Conservation (phyloP, 2,888 invertebrate species). For the Aromia moschata region DNA sequence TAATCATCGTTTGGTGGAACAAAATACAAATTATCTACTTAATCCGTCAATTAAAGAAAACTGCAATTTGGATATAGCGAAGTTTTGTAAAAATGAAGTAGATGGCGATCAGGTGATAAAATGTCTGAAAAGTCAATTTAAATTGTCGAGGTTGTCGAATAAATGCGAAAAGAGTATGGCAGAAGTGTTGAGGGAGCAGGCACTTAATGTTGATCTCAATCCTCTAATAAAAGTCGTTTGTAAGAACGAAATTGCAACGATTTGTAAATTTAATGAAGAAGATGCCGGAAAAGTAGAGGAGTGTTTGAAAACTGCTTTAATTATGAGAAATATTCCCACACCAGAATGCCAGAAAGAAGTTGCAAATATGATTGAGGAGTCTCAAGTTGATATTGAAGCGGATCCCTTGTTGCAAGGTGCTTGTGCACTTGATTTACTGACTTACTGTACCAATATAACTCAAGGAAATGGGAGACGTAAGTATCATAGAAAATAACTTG, state of each 20-base stretch:
- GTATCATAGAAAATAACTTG: slow-evolving; percentile 55
- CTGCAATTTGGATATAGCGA: slow-evolving; percentile 84
- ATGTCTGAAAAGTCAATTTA: slow-evolving; percentile 84
- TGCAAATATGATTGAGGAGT: slow-evolving; percentile 87
- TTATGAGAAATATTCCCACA: slow-evolving; percentile 77
- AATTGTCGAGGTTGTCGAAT: slow-evolving; percentile 76
- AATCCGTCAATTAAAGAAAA: slow-evolving; percentile 84
- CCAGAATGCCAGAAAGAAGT: slow-evolving; percentile 85
- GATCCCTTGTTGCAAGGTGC: slow-evolving; percentile 91
- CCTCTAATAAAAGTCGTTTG: slow-evolving; percentile 87
- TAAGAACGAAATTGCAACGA: slow-evolving; percentile 74
- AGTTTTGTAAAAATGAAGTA: slow-evolving; percentile 68
- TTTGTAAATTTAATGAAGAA: slow-evolving; percentile 68
- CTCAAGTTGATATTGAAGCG: slow-evolving; percentile 92
- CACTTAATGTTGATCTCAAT: slow-evolving; percentile 90
- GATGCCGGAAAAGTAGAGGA: slow-evolving; percentile 79
- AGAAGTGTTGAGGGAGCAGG: slow-evolving; percentile 84
- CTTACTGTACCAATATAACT: slow-evolving; percentile 80
- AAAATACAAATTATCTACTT: slow-evolving; percentile 88
- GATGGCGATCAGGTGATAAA: slow-evolving; percentile 85
- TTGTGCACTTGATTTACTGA: slow-evolving; percentile 84
- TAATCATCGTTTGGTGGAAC: slow-evolving; percentile 88
- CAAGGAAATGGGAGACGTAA: slow-evolving; percentile 93
- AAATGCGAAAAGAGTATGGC: slow-evolving; percentile 86
- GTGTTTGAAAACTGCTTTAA: slow-evolving; percentile 87